phyloP scores from a whole-genome alignment of 2,797 vertebrate species.

The Fundulus diaphanus region DNA sequence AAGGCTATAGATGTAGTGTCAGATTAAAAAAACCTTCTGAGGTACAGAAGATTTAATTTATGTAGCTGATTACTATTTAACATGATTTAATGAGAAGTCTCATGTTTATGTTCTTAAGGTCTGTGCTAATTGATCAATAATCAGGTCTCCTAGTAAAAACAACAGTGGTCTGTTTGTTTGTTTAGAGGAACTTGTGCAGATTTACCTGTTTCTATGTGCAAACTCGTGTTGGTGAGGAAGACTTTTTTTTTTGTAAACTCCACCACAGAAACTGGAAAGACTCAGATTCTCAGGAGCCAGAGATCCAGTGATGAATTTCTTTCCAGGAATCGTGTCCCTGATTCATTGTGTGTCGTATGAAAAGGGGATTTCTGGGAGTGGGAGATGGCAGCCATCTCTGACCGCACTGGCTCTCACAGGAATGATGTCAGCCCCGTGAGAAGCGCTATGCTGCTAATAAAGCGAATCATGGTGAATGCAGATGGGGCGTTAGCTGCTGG shows the following conservation, averaged over 20 bases:
- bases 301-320: slow-evolving; percentile 28
- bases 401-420: slow-evolving; percentile 27
- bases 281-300: slow-evolving; percentile 27
- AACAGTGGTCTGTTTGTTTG: no score
- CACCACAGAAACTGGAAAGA: slow-evolving; percentile 27
- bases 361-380: slow-evolving; percentile 19
- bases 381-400: slow-evolving; percentile 35
- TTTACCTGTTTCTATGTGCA: not conserved
- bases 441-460: slow-evolving; percentile 36
- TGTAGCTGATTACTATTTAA: not conserved
- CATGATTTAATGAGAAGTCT: not conserved
- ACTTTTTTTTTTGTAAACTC: not conserved
- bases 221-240: not conserved
- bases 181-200: not conserved
- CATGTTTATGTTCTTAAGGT: not conserved
- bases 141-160: not conserved
- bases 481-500: slow-evolving; percentile 36
- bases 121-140: not conserved
- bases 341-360: slow-evolving; percentile 26
- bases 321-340: slow-evolving; percentile 28
- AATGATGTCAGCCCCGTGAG: slow-evolving; percentile 52
- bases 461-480: slow-evolving; percentile 28
- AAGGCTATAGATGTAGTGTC: not conserved
- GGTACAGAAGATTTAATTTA: not conserved
- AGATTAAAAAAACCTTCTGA: not conserved